phyloP scores from a whole-genome alignment of 2,797 vertebrate genomes.

The Pantherophis vulpinus region DNA sequence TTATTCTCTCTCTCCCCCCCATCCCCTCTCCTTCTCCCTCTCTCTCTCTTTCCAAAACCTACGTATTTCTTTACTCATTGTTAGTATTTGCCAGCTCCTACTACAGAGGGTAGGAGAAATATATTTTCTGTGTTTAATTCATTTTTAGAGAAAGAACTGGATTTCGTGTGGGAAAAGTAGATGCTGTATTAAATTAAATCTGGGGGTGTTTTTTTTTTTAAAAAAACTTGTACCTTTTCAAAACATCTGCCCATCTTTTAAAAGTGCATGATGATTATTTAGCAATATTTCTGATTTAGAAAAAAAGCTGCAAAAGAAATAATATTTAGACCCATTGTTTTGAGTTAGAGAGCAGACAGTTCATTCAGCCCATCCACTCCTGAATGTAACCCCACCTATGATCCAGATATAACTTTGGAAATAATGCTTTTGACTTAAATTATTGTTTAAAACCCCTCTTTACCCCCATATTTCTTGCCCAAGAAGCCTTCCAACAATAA shows the following conservation, averaged over 20 bases:
- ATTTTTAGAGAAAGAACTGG: conserved; percentile 25
- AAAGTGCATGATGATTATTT: conserved; percentile 23
- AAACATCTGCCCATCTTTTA: conserved; percentile 28
- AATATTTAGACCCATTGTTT: conserved; percentile 15
- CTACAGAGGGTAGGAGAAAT: conserved; percentile 46
- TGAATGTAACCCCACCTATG: neutral
- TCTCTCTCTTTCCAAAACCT: neutral
- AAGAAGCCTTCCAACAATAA: neutral
- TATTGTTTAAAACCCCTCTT: neutral
- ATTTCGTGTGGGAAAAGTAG: neutral
- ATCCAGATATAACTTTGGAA: neutral
- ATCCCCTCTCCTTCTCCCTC: no score
- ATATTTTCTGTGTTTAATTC: conserved; percentile 44
- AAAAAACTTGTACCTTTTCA: conserved; percentile 20
- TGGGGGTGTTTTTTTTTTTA: neutral
- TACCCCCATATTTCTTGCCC: neutral
- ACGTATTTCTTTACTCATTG: conserved; percentile 41
- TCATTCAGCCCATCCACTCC: neutral
- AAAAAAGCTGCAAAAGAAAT: conserved; percentile 23
- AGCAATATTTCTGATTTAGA: conserved; percentile 35
- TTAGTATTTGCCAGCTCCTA: conserved; percentile 59
- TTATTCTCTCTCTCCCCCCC: neutral
- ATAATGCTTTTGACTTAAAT: neutral
- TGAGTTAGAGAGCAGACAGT: neutral
- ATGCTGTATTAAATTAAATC: conserved; percentile 37